These are phyloP conservation scores for Dysdera silvatica DNA, from an alignment of 1,140 invertebrate genomes.

Conservation along the genomic window DNA sequence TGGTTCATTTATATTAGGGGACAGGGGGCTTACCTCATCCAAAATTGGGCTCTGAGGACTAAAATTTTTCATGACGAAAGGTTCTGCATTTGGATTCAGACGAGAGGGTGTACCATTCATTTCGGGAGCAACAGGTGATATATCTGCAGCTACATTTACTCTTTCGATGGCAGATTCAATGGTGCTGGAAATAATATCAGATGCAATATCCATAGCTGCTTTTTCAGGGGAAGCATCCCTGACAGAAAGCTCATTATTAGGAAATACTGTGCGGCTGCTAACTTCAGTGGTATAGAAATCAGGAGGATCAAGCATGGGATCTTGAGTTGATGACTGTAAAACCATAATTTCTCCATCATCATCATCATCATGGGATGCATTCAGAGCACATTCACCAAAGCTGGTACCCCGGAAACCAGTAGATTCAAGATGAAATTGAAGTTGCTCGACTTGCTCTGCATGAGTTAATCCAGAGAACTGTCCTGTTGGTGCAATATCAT, in stretches of 20 bases:
- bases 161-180: slow-evolving; percentile 17
- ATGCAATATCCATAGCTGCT: slow-evolving; percentile 18
- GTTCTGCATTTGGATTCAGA: slow-evolving; percentile 20
- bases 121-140: not conserved
- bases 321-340: too few species aligned
- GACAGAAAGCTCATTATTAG: not conserved
- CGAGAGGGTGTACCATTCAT: too few species aligned
- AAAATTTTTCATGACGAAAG: slow-evolving; percentile 20
- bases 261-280: not conserved
- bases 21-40: too few species aligned
- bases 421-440: not conserved
- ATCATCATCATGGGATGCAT: too few species aligned
- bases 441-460: not conserved
- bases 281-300: not conserved
- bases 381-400: too few species aligned
- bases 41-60: not conserved
- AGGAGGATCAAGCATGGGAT: too few species aligned
- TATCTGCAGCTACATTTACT: not conserved
- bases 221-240: not conserved
- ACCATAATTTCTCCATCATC: too few species aligned
- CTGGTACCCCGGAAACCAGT: too few species aligned
- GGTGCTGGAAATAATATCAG: slow-evolving; percentile 12
- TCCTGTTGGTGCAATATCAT: slow-evolving; percentile 17
- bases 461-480: not conserved
- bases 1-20: too few species aligned